These are phyloP conservation scores for Ochlodes sylvanus DNA, from an alignment of 2,888 invertebrate species.

Conservation along the genomic window DNA sequence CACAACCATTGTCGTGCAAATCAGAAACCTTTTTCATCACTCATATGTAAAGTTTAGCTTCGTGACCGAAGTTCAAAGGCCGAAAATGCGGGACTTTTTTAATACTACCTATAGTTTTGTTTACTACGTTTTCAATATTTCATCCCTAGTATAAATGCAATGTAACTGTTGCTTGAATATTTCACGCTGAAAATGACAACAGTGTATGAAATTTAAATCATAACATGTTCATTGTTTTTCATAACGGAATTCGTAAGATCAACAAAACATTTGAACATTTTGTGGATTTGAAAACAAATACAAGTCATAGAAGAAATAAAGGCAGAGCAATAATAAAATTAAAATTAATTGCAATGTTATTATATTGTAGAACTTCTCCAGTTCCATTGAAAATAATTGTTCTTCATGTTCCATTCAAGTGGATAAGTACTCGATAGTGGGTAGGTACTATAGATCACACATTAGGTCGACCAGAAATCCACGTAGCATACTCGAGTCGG, in stretches of 20 bases:
- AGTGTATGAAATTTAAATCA: background rate
- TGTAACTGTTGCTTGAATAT: background rate
- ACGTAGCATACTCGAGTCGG: conserved; percentile 1
- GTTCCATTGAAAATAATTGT: background rate
- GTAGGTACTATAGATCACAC: conserved; percentile 3
- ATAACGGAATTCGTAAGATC: conserved; percentile 1
- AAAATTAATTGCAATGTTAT: background rate
- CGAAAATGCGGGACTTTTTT: background rate
- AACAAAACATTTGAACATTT: background rate
- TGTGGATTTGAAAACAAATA: conserved; percentile 6
- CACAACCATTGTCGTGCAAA: conserved; percentile 34
- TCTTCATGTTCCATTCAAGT: background rate
- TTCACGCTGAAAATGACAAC: background rate
- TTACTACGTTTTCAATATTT: background rate
- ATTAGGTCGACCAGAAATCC: conserved; percentile 12
- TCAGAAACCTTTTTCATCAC: conserved; percentile 19
- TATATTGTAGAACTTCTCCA: background rate
- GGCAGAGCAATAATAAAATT: background rate
- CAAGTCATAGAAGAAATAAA: conserved; percentile 10
- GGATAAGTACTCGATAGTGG: background rate
- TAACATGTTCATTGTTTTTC: conserved; percentile 15
- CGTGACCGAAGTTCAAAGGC: conserved; percentile 14
- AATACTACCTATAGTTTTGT: background rate
- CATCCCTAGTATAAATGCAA: background rate
- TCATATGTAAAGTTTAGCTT: conserved; percentile 18